phyloP scores from a whole-genome alignment of 2,113 vertebrate species.

The Coregonus clupeaformis region DNA sequence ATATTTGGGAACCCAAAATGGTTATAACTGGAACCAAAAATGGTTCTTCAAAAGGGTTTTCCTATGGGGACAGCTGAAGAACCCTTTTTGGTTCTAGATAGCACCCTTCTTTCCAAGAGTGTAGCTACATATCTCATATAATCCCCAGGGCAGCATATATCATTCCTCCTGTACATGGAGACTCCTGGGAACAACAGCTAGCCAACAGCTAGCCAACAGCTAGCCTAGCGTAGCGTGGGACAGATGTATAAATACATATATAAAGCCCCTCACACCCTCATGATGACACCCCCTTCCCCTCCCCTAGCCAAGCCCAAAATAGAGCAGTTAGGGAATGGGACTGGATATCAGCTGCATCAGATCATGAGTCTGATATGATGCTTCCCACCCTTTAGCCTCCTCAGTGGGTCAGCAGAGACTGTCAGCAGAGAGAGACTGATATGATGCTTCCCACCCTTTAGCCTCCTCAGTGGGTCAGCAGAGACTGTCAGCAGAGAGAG shows the following conservation, averaged over 20 bases:
- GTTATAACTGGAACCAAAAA: no score
- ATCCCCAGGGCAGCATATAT: constrained; percentile 23
- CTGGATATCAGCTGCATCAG: background rate
- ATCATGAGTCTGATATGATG: background rate
- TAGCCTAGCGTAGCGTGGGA: background rate
- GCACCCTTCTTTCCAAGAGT: background rate
- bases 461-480: no score
- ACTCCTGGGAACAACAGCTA: constrained; percentile 43
- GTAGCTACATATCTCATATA: constrained; percentile 30
- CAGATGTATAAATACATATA: background rate
- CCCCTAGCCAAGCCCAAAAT: no score
- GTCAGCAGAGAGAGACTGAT: no score
- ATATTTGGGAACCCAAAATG: no score
- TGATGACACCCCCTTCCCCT: background rate
- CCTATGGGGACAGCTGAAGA: no score
- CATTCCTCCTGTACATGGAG: constrained; percentile 50
- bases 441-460: no score
- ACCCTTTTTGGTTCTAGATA: no score
- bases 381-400: background rate
- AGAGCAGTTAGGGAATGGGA: background rate
- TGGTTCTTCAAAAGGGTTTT: no score
- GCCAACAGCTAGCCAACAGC: no score
- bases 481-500: no score
- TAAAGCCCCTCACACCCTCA: background rate
- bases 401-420: background rate